phyloP scores from a whole-genome alignment of 2,113 vertebrate genomes.

The Carlito syrichta region DNA sequence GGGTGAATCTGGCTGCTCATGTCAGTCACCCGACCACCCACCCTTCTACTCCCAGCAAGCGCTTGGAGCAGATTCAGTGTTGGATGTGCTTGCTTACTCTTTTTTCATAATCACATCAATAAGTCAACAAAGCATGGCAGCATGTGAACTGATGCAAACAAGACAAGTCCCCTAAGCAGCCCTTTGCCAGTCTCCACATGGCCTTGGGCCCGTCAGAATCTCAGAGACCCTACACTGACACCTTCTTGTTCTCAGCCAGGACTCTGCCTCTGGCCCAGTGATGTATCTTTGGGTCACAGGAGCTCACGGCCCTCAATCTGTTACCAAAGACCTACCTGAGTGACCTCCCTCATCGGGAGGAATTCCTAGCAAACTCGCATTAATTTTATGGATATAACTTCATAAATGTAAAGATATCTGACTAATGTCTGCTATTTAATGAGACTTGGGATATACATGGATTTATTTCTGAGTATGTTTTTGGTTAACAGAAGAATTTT shows the following conservation, averaged over 20 bases:
- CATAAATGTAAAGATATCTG: not conserved
- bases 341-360: not conserved
- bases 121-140: not conserved
- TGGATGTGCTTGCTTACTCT: not conserved
- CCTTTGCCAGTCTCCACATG: not conserved
- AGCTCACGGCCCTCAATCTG: not conserved
- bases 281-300: not conserved
- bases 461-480: not conserved
- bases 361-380: not conserved
- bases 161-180: not conserved
- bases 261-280: not conserved
- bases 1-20: not conserved
- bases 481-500: not conserved
- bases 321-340: not conserved
- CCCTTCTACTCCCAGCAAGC: not conserved
- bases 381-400: not conserved
- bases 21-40: not conserved
- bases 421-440: not conserved
- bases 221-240: not conserved
- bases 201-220: not conserved
- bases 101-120: not conserved
- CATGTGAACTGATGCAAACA: not conserved
- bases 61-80: not conserved
- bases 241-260: not conserved
- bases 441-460: not conserved